A percentile compares a stretch with the other conserved stretches of the same genome.
phyloP scores from a whole-genome alignment of 53 echinoderm and acorn worm species.

The Glandiceps talaboti region DNA sequence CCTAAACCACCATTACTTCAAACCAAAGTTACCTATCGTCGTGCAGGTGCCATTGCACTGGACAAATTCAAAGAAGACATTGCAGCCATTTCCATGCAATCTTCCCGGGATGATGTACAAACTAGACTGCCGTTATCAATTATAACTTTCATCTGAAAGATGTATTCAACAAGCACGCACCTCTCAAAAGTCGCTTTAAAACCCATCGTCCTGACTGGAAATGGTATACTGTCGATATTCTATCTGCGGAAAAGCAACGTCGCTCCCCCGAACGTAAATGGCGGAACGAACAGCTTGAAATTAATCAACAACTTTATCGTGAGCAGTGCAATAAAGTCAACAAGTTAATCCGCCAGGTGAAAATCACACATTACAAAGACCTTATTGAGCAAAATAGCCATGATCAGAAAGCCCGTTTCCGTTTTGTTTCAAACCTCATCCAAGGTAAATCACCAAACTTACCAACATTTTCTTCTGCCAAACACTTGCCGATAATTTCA shows the following conservation, averaged over 20 bases:
- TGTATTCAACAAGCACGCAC: conserved; percentile 17
- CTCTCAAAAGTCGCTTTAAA: neutral
- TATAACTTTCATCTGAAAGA: neutral
- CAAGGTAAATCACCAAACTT: neutral
- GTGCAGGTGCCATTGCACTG: conserved; percentile 8
- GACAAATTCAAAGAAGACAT: conserved; percentile 20
- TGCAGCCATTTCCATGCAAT: neutral
- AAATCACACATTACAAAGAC: neutral
- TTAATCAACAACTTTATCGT: neutral
- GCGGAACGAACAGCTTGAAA: neutral
- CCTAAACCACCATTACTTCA: no score
- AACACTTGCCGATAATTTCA: neutral
- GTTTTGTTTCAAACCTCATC: neutral
- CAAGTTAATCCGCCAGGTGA: neutral
- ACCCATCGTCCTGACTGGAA: conserved; percentile 9
- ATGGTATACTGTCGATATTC: conserved; percentile 18
- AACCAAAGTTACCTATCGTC: conserved; percentile 28
- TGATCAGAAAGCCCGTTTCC: neutral
- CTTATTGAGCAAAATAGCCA: neutral
- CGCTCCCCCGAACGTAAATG: conserved; percentile 10
- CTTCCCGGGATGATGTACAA: neutral
- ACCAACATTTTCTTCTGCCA: neutral
- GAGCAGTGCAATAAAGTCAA: neutral
- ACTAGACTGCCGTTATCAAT: conserved; percentile 7
- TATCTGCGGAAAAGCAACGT: conserved; percentile 15